Percentiles rank a stretch among this genome's conserved stretches.
These are phyloP conservation scores for Enteromius fasciolatus DNA, from an alignment of 2,797 vertebrate genomes.

Conservation along the genomic window DNA sequence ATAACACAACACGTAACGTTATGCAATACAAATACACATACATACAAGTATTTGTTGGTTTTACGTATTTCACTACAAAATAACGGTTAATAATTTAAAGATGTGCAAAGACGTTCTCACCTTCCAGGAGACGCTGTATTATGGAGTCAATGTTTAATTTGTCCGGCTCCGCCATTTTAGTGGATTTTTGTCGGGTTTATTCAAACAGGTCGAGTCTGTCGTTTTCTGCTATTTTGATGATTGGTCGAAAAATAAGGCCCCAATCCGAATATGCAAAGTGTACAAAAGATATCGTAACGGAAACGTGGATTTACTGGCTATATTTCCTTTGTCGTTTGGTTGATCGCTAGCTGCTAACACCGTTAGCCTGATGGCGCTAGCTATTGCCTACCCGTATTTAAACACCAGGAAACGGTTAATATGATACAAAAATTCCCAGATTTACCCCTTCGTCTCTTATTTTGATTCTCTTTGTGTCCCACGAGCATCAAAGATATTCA, in stretches of 20 bases:
- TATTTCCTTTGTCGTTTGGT: constrained; percentile 57
- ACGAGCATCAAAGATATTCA: constrained; percentile 31
- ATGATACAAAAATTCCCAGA: constrained; percentile 40
- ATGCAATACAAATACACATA: not conserved
- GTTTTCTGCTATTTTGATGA: constrained; percentile 64
- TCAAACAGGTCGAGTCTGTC: constrained; percentile 70
- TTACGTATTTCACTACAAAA: not conserved
- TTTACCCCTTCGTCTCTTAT: not conserved
- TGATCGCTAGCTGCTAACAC: constrained; percentile 49
- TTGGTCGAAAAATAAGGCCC: constrained; percentile 47
- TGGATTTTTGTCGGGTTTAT: constrained; percentile 70
- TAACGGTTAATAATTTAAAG: not conserved
- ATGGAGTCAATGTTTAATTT: constrained; percentile 89
- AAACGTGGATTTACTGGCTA: constrained; percentile 46
- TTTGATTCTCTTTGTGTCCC: constrained; percentile 14
- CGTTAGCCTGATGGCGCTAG: constrained; percentile 53
- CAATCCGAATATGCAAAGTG: not conserved
- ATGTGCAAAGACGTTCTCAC: constrained; percentile 64
- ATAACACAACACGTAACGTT: not conserved
- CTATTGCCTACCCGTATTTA: constrained; percentile 64
- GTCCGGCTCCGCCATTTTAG: constrained; percentile 88
- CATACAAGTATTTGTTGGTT: not conserved
- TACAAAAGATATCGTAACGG: constrained; percentile 25
- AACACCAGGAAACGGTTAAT: constrained; percentile 52
- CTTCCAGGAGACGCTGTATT: constrained; percentile 86